Conservation (phyloP, 2,113 vertebrate genomes). For the Hypomesus transpacificus region DNA sequence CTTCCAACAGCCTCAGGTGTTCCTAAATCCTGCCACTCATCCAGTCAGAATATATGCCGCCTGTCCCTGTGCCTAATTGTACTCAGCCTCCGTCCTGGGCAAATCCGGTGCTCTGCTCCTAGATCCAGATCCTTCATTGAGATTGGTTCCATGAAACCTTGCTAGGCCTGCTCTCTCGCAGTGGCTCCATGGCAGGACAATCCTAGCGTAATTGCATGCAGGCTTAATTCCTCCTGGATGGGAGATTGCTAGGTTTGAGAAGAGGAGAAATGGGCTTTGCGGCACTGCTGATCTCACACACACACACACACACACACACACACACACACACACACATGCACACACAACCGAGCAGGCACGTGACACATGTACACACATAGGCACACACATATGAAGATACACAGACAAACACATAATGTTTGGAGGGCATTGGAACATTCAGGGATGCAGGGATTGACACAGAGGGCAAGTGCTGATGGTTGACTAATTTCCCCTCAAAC, state of each 20-base stretch:
- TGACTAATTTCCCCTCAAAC: slow-evolving; percentile 3
- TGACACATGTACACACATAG: background rate
- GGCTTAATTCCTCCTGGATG: slow-evolving; percentile 33
- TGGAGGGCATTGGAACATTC: background rate
- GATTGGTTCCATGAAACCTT: slow-evolving; percentile 47
- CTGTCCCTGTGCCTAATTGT: slow-evolving; percentile 55
- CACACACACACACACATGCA: background rate
- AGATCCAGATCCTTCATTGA: slow-evolving; percentile 27
- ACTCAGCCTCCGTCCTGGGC: slow-evolving; percentile 39
- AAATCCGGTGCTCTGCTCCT: slow-evolving; percentile 38
- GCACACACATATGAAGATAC: slow-evolving; percentile 3
- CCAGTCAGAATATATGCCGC: slow-evolving; percentile 43
- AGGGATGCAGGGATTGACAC: background rate
- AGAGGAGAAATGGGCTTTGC: slow-evolving; percentile 12
- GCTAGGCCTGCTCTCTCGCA: slow-evolving; percentile 14
- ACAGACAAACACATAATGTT: background rate
- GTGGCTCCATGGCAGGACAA: slow-evolving; percentile 24
- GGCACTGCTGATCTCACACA: background rate
- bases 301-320: slow-evolving; percentile 2
- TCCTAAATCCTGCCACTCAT: slow-evolving; percentile 45
- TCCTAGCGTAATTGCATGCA: slow-evolving; percentile 25
- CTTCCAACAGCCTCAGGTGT: slow-evolving; percentile 59
- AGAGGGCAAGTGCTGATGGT: background rate
- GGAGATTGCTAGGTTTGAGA: slow-evolving; percentile 5
- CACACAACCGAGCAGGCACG: background rate